Evolutionary conservation across 2,113 vertebrate genomes (phyloP).

Genomic region (Argyrosomus japonicus): DNA sequence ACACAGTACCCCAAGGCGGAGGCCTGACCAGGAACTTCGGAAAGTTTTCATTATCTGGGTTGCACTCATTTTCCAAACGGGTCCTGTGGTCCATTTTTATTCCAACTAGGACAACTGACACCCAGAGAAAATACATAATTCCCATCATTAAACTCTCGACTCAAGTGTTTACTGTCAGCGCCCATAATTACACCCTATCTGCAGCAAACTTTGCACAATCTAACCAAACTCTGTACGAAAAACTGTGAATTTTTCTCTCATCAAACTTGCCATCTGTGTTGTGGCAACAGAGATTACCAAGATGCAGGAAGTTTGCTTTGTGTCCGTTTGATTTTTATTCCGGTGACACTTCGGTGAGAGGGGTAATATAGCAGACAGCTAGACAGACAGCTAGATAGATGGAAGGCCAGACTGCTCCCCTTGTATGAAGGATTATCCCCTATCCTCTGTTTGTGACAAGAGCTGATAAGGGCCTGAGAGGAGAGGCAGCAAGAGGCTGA

Average conservation of each 20-base stretch:
- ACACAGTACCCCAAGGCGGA: conserved; percentile 47
- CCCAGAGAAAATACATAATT: conserved; percentile 52
- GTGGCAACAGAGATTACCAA: conserved; percentile 35
- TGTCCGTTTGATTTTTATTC: conserved; percentile 74
- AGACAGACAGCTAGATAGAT: conserved; percentile 76
- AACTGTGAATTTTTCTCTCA: conserved; percentile 14
- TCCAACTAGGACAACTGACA: conserved; percentile 26
- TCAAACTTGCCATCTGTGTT: conserved; percentile 39
- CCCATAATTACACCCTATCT: conserved; percentile 18
- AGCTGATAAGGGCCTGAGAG: conserved; percentile 81
- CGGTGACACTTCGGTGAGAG: conserved; percentile 60
- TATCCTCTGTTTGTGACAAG: conserved; percentile 83
- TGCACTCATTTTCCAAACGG: conserved; percentile 53
- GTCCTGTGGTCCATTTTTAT: conserved; percentile 30
- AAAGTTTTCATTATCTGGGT: conserved; percentile 62
- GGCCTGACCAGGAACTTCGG: conserved; percentile 43
- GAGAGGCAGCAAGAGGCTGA: conserved; percentile 77
- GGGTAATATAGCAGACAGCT: conserved; percentile 72
- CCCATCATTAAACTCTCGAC: conserved; percentile 32
- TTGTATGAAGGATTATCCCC: conserved; percentile 84
- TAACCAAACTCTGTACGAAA: background rate
- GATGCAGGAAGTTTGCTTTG: conserved; percentile 70
- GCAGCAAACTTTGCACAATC: conserved; percentile 19
- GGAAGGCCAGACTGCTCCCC: conserved; percentile 77
- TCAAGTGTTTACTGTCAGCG: background rate